phyloP scores from a whole-genome alignment of 2,113 vertebrate genomes.

The Oreochromis tanganicae region DNA sequence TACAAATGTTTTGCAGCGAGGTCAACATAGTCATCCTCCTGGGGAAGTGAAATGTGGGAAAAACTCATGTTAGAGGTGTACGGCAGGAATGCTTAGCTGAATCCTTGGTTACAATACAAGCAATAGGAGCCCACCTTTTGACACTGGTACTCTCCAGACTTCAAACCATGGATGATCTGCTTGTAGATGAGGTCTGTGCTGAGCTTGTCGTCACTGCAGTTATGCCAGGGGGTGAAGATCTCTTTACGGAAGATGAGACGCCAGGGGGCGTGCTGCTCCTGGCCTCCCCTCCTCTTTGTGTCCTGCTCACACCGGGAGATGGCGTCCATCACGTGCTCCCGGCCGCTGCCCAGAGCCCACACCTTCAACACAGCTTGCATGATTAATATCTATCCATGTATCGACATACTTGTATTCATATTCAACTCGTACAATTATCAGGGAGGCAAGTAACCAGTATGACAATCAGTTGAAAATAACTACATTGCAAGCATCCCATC shows the following conservation, averaged over 20 bases:
- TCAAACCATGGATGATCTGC: conserved; percentile 84
- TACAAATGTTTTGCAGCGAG: conserved; percentile 84
- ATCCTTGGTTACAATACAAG: background rate
- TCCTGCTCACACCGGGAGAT: conserved; percentile 94
- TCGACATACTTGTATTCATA: background rate
- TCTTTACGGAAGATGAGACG: conserved; percentile 91
- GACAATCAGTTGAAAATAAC: background rate
- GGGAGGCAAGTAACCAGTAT: background rate
- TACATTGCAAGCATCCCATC: background rate
- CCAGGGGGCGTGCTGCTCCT: conserved; percentile 87
- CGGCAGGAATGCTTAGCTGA: background rate
- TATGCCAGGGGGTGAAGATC: conserved; percentile 93
- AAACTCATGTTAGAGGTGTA: background rate
- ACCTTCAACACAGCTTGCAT: conserved; percentile 65
- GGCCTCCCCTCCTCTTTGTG: conserved; percentile 76
- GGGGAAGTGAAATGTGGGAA: background rate
- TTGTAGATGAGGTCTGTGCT: conserved; percentile 92
- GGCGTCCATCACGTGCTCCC: conserved; percentile 88
- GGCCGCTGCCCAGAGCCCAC: conserved; percentile 86
- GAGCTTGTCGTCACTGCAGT: conserved; percentile 76
- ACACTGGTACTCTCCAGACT: conserved; percentile 84
- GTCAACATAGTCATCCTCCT: conserved; percentile 85
- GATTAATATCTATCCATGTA: background rate
- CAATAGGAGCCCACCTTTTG: conserved; percentile 72
- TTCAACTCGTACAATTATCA: background rate